Evolutionary conservation across 2,113 vertebrate species (phyloP).

Genomic region (Oriolus oriolus): DNA sequence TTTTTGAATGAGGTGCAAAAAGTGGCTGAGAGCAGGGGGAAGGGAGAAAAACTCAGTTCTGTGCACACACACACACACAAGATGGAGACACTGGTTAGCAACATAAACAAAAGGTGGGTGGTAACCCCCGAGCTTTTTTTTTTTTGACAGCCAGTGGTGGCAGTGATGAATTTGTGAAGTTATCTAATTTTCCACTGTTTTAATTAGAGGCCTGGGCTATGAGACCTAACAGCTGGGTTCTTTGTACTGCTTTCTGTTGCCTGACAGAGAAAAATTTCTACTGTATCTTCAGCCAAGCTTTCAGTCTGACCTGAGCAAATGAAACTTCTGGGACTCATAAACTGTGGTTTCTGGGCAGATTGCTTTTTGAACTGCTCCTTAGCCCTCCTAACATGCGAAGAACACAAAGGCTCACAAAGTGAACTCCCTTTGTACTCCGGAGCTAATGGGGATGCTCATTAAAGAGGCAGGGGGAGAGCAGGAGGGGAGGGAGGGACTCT

Average conservation of each 20-base stretch:
- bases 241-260: constrained; percentile 88
- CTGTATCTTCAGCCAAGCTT: constrained; percentile 82
- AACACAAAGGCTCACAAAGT: constrained; percentile 61
- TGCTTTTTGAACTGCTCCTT: constrained; percentile 66
- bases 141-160: constrained; percentile 83
- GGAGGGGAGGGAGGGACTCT: background rate
- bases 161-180: constrained; percentile 95
- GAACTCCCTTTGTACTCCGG: constrained; percentile 70
- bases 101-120: constrained; percentile 92
- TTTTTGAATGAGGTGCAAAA: constrained; percentile 53
- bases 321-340: constrained; percentile 78
- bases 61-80: constrained; percentile 63
- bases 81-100: constrained; percentile 78
- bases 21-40: background rate
- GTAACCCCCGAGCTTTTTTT: constrained; percentile 75
- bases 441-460: constrained; percentile 55
- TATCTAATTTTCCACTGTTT: constrained; percentile 99
- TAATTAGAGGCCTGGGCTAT: constrained; percentile 94
- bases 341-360: constrained; percentile 76
- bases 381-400: constrained; percentile 54
- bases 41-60: background rate
- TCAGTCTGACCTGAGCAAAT: constrained; percentile 73
- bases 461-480: background rate
- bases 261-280: constrained; percentile 96
- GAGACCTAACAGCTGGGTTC: constrained; percentile 93